Percentiles rank a stretch among this genome's conserved stretches.
These are phyloP conservation scores for Eidolon helvum DNA, from an alignment of 2,113 vertebrate genomes.

Conservation along the genomic window DNA sequence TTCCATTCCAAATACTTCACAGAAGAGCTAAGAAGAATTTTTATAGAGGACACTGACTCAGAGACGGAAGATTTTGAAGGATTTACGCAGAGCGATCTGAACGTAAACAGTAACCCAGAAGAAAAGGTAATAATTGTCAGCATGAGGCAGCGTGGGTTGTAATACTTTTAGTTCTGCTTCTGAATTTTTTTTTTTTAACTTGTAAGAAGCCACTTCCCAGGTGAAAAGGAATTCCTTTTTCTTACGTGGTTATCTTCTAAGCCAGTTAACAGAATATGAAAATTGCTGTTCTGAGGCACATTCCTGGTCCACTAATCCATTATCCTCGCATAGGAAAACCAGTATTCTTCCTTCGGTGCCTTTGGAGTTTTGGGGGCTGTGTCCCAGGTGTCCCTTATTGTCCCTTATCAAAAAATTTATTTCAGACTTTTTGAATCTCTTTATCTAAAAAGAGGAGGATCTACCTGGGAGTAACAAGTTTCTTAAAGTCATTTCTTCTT, in stretches of 20 bases:
- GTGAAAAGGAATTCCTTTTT: not conserved
- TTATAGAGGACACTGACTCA: constrained; percentile 93
- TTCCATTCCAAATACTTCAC: constrained; percentile 89
- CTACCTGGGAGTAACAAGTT: not conserved
- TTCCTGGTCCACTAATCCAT: not conserved
- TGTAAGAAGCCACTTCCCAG: not conserved
- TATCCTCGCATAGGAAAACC: not conserved
- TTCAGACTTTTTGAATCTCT: not conserved
- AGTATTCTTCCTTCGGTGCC: not conserved
- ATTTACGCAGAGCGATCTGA: constrained; percentile 82
- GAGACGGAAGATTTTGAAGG: constrained; percentile 91
- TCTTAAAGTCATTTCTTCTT: not conserved
- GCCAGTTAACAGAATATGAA: not conserved
- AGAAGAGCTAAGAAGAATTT: constrained; percentile 88
- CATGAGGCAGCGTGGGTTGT: not conserved
- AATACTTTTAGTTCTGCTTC: not conserved
- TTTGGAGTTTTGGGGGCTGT: not conserved
- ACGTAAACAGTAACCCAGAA: constrained; percentile 65
- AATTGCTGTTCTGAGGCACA: not conserved
- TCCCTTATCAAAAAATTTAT: not conserved
- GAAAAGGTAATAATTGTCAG: constrained; percentile 68
- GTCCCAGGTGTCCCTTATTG: not conserved
- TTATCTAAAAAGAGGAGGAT: not conserved
- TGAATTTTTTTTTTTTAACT: not conserved
- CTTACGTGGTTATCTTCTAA: not conserved